phyloP scores from a whole-genome alignment of 2,888 invertebrate species.

The Hypena proboscidalis region DNA sequence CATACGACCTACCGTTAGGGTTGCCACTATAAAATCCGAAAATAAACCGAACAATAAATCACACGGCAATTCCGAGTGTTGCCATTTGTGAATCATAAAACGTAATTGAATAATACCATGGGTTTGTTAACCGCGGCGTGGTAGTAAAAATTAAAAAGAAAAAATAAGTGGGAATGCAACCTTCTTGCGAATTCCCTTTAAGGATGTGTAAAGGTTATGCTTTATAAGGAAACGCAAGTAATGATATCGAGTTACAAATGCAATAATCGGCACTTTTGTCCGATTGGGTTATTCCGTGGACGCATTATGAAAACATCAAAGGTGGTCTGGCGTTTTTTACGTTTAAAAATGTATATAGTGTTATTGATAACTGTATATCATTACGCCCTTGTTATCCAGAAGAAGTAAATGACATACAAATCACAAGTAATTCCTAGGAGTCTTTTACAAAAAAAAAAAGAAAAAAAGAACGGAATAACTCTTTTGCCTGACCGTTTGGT shows the following conservation, averaged over 20 bases:
- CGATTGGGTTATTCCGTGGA: too few relatives aligned
- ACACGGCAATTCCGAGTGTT: constrained; percentile 65
- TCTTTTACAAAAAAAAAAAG: too few relatives aligned
- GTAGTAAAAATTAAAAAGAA: constrained; percentile 59
- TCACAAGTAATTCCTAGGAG: too few relatives aligned
- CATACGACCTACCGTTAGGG: constrained; percentile 44
- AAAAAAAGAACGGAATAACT: too few relatives aligned
- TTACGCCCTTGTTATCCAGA: too few relatives aligned
- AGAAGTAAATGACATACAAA: too few relatives aligned
- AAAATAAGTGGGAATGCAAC: constrained; percentile 26
- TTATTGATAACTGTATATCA: too few relatives aligned
- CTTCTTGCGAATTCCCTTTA: constrained; percentile 23
- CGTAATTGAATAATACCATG: constrained; percentile 73
- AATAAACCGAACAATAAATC: constrained; percentile 74
- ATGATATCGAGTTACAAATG: not conserved
- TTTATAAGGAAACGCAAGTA: not conserved
- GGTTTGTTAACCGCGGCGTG: constrained; percentile 49
- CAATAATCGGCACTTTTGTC: too few relatives aligned
- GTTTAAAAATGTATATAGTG: too few relatives aligned
- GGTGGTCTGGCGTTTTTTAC: too few relatives aligned
- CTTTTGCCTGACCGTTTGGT: too few relatives aligned
- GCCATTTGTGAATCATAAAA: constrained; percentile 69
- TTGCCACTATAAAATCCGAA: constrained; percentile 61
- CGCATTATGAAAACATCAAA: too few relatives aligned
- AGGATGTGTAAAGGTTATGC: constrained; percentile 4